Conservation (phyloP, 92 coral and sea anemone genomes). For the Pocillopora meandrina region DNA sequence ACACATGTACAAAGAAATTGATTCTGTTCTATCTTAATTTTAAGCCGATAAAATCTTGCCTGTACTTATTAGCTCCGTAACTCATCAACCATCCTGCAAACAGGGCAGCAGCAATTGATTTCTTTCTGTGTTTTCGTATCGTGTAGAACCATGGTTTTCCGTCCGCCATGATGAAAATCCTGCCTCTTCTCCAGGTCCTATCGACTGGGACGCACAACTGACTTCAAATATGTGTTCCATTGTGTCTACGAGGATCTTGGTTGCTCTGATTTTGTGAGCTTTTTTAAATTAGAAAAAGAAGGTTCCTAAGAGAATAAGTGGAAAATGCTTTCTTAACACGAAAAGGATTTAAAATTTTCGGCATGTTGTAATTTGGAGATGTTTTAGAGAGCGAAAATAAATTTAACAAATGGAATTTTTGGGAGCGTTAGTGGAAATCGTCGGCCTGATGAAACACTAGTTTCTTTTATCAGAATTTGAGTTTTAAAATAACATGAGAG, state of each 20-base stretch:
- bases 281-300: background rate
- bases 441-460: too few relatives aligned
- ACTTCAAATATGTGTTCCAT: constrained; percentile 3
- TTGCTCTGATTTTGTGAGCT: background rate
- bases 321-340: too few relatives aligned
- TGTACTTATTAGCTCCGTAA: constrained; percentile 89
- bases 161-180: constrained; percentile 79
- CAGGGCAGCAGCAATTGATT: constrained; percentile 77
- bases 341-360: too few relatives aligned
- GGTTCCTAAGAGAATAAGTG: too few relatives aligned
- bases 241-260: background rate
- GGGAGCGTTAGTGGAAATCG: too few relatives aligned
- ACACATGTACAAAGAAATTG: background rate
- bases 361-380: too few relatives aligned
- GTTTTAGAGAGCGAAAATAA: too few relatives aligned
- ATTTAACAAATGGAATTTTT: too few relatives aligned
- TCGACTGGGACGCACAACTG: background rate
- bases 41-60: constrained; percentile 54
- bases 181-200: constrained; percentile 22
- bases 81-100: constrained; percentile 84
- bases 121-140: constrained; percentile 88
- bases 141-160: constrained; percentile 90
- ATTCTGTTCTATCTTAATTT: background rate
- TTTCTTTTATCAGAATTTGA: too few relatives aligned
- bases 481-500: too few relatives aligned